Base-by-base conservation (phyloP, 2,797 vertebrate species). In the Paguma larvata region DNA sequence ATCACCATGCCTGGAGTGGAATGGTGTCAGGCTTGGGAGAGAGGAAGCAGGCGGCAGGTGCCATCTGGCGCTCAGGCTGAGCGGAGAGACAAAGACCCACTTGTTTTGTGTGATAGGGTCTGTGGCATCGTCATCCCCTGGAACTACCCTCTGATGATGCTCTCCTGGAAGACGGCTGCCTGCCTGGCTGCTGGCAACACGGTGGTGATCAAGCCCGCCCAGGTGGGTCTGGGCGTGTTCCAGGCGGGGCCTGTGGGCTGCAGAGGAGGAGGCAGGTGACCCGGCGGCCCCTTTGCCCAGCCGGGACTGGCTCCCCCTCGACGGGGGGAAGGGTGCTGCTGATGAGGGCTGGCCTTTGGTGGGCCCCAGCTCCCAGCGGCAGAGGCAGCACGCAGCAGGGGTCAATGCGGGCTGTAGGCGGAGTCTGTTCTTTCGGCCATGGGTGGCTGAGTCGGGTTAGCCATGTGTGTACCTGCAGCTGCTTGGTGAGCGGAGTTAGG, bases 71-170 rank as follows among this genome's bases (percentile, higher is more conserved):
- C 41, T 30, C 30, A 2, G 11, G n/a, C 32, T 2, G 19, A 7
- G 11, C 2, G 6, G n/a, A 72, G 65, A 75, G 46, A 82, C 0
- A 1, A n/a, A 84, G 25, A 0, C 11, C 18, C 6, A 5, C 32
- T 44, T 85, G 14, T 80, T 41, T 86, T 16, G 46, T 67, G 0
- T 0, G n/a, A 1, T 95, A 99, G 99, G 44, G 99, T 99, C 65
- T 99, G 99, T 93, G 99, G 98, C 34, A 99, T 99, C 0, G 96
- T 99, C 89, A 99, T 99, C 98, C 99, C 99, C 3, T 99, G 99
- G 99, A 99, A 99, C 98, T 99, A 99, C 83, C 99, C 99, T 13
- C 98, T 99, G 67, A 99, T 99, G 99, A 99, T 99, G 99, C 94
- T 99, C 93, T 99, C 99, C 73, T 99, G 99, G 99, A 99, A 99